phyloP scores from a whole-genome alignment of 2,888 invertebrate species.

The Apoderus coryli region DNA sequence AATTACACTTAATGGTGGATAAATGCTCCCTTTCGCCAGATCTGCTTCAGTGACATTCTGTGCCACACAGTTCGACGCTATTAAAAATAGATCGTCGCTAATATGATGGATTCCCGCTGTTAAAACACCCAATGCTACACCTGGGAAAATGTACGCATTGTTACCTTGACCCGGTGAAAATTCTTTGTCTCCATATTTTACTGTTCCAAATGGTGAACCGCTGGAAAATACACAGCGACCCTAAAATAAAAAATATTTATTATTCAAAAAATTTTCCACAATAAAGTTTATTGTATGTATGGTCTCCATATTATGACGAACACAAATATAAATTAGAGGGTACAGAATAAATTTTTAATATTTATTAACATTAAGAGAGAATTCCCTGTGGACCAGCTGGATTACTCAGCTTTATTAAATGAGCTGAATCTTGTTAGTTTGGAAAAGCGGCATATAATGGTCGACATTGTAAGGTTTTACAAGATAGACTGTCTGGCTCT shows the following conservation, averaged over 20 bases:
- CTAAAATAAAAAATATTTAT: constrained; percentile 32
- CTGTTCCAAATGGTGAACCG: constrained; percentile 89
- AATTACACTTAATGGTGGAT: constrained; percentile 77
- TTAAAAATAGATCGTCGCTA: constrained; percentile 81
- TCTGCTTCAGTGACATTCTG: constrained; percentile 68
- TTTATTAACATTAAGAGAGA: too few relatives aligned
- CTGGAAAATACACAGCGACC: constrained; percentile 89
- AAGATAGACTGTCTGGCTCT: too few relatives aligned
- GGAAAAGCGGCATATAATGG: too few relatives aligned
- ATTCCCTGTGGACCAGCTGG: too few relatives aligned
- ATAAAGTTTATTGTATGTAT: too few relatives aligned
- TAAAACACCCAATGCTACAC: constrained; percentile 86
- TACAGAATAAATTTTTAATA: too few relatives aligned
- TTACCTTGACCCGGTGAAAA: constrained; percentile 92
- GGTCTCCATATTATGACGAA: too few relatives aligned
- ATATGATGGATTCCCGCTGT: constrained; percentile 84
- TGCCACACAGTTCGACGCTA: constrained; percentile 76
- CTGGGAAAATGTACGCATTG: constrained; percentile 96
- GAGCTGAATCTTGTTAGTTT: too few relatives aligned
- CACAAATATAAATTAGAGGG: too few relatives aligned
- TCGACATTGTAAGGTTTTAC: too few relatives aligned
- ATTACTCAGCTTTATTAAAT: too few relatives aligned
- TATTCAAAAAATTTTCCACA: too few relatives aligned
- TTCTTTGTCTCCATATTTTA: constrained; percentile 63
- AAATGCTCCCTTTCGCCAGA: constrained; percentile 72